Conservation (phyloP, 2,888 invertebrate species). For the Selenia dentaria region DNA sequence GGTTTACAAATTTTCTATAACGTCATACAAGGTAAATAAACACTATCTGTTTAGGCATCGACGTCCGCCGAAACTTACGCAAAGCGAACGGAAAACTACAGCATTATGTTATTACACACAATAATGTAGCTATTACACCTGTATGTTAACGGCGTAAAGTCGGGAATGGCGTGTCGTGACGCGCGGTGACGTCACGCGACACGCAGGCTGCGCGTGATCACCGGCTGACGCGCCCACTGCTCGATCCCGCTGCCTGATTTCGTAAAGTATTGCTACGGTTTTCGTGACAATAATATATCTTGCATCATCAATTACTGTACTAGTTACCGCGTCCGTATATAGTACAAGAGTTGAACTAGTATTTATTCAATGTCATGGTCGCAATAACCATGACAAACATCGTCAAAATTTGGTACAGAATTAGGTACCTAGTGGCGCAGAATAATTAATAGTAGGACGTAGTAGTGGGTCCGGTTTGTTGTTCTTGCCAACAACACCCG, state of each 20-base stretch:
- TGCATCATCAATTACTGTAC: too few species aligned
- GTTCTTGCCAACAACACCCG: conserved; percentile 21
- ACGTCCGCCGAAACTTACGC: conserved; percentile 40
- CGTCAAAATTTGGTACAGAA: too few species aligned
- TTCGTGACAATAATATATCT: too few species aligned
- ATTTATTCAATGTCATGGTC: too few species aligned
- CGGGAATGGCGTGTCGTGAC: conserved; percentile 49
- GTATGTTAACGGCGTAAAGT: conserved; percentile 48
- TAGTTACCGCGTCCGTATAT: too few species aligned
- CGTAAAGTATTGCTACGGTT: too few species aligned
- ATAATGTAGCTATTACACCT: conserved; percentile 21
- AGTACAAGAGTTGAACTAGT: too few species aligned
- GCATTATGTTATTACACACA: conserved; percentile 19
- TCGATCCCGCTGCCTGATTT: neutral
- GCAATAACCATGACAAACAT: too few species aligned
- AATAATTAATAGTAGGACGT: too few species aligned
- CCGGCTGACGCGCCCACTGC: conserved; percentile 65
- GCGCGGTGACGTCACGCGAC: conserved; percentile 63
- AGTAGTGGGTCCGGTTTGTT: conserved; percentile 10
- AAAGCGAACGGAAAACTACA: conserved; percentile 67
- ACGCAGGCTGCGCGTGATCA: conserved; percentile 60
- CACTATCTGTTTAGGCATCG: neutral
- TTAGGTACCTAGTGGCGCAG: too few species aligned
- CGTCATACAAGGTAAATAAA: too few species aligned
- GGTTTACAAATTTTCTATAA: too few species aligned